Conservation (phyloP, 2,888 invertebrate genomes). For the Harpalus rufipes region DNA sequence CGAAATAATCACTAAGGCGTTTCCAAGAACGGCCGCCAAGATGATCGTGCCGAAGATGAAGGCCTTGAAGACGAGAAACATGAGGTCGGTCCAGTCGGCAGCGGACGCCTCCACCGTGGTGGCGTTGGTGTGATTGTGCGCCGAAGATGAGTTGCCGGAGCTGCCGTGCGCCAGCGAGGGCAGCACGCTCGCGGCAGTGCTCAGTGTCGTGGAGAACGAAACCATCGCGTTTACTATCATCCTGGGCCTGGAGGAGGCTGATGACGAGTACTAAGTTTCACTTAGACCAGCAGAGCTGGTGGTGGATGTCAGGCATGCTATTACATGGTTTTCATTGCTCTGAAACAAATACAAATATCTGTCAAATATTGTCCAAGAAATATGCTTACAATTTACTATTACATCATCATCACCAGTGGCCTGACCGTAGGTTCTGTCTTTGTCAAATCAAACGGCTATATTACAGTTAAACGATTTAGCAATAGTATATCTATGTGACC, state of each 20-base stretch:
- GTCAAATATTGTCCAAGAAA: neutral
- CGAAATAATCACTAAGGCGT: slow-evolving; percentile 93
- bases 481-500: no score
- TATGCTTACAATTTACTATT: neutral
- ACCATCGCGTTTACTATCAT: slow-evolving; percentile 78
- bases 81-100: slow-evolving; percentile 79
- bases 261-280: neutral
- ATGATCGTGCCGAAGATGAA: slow-evolving; percentile 92
- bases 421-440: no score
- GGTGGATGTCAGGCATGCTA: neutral
- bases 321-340: slow-evolving; percentile 24
- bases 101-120: slow-evolving; percentile 74
- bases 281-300: slow-evolving; percentile 18
- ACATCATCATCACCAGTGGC: no score
- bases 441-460: neutral
- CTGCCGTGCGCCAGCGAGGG: slow-evolving; percentile 72
- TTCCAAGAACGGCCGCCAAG: slow-evolving; percentile 93
- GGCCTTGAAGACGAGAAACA: slow-evolving; percentile 85
- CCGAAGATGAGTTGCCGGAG: slow-evolving; percentile 70
- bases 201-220: slow-evolving; percentile 75
- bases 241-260: slow-evolving; percentile 69
- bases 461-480: no score
- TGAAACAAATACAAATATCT: slow-evolving; percentile 5
- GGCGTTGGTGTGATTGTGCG: slow-evolving; percentile 72
- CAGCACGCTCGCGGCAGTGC: slow-evolving; percentile 72